Conservation (phyloP, 2,797 vertebrate species). For the Bovichtus variegatus region DNA sequence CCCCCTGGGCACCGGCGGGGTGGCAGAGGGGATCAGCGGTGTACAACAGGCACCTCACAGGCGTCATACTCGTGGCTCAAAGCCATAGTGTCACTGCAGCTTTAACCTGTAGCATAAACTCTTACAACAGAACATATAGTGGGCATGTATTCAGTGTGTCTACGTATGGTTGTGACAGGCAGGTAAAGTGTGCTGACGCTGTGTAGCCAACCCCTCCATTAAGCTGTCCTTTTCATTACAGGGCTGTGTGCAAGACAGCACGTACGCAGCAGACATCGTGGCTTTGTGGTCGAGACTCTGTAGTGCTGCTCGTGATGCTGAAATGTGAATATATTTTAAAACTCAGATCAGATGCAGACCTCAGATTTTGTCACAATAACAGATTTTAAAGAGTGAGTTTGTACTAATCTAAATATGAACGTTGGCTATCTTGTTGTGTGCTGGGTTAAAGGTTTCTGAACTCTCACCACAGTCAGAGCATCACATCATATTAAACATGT, state of each 20-base stretch:
- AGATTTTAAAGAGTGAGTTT: conserved; percentile 10
- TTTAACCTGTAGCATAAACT: conserved; percentile 47
- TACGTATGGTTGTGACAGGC: conserved; percentile 2
- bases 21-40: conserved; percentile 59
- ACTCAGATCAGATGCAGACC: conserved; percentile 15
- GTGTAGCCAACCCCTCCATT: conserved; percentile 14
- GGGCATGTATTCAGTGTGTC: background rate
- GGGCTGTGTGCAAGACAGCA: conserved; percentile 22
- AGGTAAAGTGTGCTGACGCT: conserved; percentile 27
- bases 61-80: conserved; percentile 38
- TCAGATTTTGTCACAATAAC: conserved; percentile 33
- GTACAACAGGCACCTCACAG: conserved; percentile 42
- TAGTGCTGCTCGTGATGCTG: background rate
- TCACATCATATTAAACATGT: background rate
- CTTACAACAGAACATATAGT: conserved; percentile 2
- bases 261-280: conserved; percentile 7
- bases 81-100: conserved; percentile 60
- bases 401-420: background rate
- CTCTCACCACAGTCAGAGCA: background rate
- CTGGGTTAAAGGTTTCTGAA: background rate
- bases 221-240: conserved; percentile 37
- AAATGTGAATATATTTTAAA: conserved; percentile 14
- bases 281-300: conserved; percentile 46
- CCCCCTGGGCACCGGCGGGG: conserved; percentile 47
- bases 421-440: background rate